Conservation (phyloP, 2,797 vertebrate genomes). For the Poeciliopsis gracilis region DNA sequence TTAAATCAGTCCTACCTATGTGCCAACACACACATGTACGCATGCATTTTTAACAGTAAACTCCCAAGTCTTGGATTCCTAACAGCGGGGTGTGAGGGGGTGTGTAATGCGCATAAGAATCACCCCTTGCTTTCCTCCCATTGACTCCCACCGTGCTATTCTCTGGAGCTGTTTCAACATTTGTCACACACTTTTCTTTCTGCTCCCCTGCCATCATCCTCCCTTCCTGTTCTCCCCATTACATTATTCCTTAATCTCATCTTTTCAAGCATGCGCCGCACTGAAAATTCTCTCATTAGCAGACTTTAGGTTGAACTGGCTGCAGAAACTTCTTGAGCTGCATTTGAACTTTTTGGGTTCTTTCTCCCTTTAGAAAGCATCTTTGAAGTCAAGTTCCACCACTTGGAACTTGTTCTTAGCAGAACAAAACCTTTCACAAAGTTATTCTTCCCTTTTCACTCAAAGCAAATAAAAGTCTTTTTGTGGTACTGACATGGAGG, state of each 20-base stretch:
- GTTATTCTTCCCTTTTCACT: conserved; percentile 3
- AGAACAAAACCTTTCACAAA: conserved; percentile 16
- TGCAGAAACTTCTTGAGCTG: conserved; percentile 32
- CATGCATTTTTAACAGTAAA: conserved; percentile 38
- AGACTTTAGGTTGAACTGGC: conserved; percentile 16
- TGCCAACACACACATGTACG: conserved; percentile 25
- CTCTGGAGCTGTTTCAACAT: conserved; percentile 66
- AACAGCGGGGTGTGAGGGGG: conserved; percentile 74
- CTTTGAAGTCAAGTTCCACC: conserved; percentile 53
- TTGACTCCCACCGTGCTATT: conserved; percentile 72
- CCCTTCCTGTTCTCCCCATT: conserved; percentile 66
- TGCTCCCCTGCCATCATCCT: conserved; percentile 47
- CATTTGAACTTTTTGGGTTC: conserved; percentile 23
- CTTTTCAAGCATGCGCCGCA: conserved; percentile 41
- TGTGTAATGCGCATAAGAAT: conserved; percentile 77
- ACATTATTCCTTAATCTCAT: conserved; percentile 69
- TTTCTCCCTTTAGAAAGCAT: conserved; percentile 16
- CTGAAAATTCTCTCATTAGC: conserved; percentile 46
- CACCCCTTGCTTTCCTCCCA: conserved; percentile 46
- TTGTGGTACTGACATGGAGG: conserved; percentile 37
- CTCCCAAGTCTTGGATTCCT: conserved; percentile 52
- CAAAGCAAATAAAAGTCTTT: conserved; percentile 51
- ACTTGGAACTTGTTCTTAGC: conserved; percentile 38
- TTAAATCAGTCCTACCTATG: conserved; percentile 43
- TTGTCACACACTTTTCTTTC: conserved; percentile 73